phyloP scores from a whole-genome alignment of 92 coral and sea anemone genomes.

The Parazoanthus darwini region DNA sequence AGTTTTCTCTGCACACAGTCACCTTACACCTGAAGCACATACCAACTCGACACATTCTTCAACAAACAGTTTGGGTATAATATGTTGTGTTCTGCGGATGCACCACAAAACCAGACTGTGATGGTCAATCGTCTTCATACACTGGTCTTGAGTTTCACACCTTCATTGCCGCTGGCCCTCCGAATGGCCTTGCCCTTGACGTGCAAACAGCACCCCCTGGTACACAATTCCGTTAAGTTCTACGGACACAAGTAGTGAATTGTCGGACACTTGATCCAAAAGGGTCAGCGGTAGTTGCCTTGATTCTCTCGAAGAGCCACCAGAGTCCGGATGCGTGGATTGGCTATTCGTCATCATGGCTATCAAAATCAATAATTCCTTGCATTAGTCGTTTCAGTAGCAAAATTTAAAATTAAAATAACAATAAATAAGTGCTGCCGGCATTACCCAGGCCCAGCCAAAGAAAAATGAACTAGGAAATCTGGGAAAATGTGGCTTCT shows the following conservation, averaged over 20 bases:
- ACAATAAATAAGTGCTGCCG: not conserved
- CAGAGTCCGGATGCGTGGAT: constrained; percentile 63
- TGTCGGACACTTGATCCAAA: constrained; percentile 93
- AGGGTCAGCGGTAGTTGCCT: constrained; percentile 82
- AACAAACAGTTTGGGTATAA: not conserved
- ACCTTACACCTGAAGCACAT: not conserved
- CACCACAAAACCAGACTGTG: not conserved
- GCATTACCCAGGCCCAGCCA: too few species aligned
- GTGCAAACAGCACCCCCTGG: constrained; percentile 96
- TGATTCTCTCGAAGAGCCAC: constrained; percentile 71
- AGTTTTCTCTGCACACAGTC: not conserved
- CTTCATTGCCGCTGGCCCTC: constrained; percentile 4
- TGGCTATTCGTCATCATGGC: constrained; percentile 58
- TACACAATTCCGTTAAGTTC: constrained; percentile 93
- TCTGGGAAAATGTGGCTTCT: too few species aligned
- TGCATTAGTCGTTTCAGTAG: not conserved
- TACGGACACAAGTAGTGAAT: constrained; percentile 91
- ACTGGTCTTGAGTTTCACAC: not conserved
- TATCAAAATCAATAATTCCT: constrained; percentile 1
- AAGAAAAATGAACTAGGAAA: too few species aligned
- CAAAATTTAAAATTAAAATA: not conserved
- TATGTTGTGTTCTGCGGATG: not conserved
- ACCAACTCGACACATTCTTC: not conserved
- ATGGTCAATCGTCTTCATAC: not conserved
- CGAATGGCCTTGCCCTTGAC: constrained; percentile 38